Evolutionary conservation across 2,888 invertebrate genomes (phyloP).

Genomic region (Pristionchus arcanus): DNA sequence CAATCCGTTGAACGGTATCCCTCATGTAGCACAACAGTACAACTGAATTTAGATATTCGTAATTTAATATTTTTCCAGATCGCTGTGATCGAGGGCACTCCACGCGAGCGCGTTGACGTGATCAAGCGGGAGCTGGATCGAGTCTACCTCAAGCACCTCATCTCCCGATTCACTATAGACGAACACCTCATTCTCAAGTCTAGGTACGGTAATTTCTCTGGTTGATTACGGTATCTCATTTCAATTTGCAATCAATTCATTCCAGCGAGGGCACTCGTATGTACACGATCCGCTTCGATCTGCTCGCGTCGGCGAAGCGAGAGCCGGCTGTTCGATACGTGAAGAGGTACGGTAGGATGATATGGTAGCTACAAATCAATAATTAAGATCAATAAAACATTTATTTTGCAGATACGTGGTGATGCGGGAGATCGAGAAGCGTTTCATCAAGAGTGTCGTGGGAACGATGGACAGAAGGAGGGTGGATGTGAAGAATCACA

Average conservation of each 20-base stretch:
- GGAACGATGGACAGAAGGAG: conserved; percentile 64
- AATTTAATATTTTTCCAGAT: conserved; percentile 58
- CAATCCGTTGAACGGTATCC: not conserved
- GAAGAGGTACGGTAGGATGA: conserved; percentile 80
- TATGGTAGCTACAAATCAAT: not conserved
- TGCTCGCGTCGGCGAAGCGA: conserved; percentile 86
- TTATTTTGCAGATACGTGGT: not conserved
- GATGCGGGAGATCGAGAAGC: conserved; percentile 83
- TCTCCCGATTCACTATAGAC: conserved; percentile 51
- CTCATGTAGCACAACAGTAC: not conserved
- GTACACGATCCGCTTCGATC: conserved; percentile 72
- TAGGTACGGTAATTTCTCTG: not conserved
- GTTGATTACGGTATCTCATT: not conserved
- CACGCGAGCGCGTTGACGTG: conserved; percentile 70
- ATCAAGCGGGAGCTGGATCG: conserved; percentile 85
- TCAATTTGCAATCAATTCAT: not conserved
- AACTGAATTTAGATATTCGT: not conserved
- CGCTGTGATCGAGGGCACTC: conserved; percentile 64
- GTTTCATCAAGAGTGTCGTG: conserved; percentile 73
- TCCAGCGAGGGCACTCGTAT: conserved; percentile 66
- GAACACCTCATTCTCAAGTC: conserved; percentile 42
- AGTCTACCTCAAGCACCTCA: conserved; percentile 87
- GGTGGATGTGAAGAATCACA: conserved; percentile 62
- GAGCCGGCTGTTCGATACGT: conserved; percentile 86
- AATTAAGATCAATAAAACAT: not conserved